Base-by-base conservation (phyloP, 2,113 vertebrate genomes). In the Rhinopomastus cyanomelas region DNA sequence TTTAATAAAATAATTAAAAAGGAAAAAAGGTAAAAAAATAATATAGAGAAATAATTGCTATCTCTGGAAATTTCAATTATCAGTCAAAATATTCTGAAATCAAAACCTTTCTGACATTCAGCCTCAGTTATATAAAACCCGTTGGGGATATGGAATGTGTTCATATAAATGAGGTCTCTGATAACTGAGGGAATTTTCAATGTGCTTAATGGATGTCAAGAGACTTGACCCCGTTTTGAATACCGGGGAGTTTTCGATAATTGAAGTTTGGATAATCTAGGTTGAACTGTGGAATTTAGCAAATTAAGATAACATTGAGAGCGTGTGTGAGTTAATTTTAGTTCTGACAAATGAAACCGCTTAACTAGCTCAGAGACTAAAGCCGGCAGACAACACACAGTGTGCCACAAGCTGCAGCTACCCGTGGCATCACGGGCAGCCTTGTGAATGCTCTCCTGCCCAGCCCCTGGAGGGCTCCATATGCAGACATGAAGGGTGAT, bases 191-290 rank as follows among this genome's bases (percentile, higher is more conserved):
- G 93, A 93, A 80, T 95, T 94, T 93, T 90, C 92, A 49, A 29
- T 93, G 92, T 92, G 60, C 84, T 95, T 95, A 96, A 95, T 93
- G 64, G 84, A 73, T 95, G 94, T 90, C 95, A 92, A 88, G 93
- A 94, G 94, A 90, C 90, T 90, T 95, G 92, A 96, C 94, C 94
- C 93, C 95, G 71, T 95, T 96, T 95, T 95, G 84, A 93, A 88
- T 93, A 93, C 84, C 77, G 56, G 88, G 78, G 90, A 95, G 92
- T 89, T 80, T 80, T 61, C 71, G 85, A 84, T 95, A 96, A 95
- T 95, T 96, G 94, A 87, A 94, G 94, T 90, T 88, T 82, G 86
- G 86, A 72, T 96, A 94, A 96, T 96, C 69, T 88, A 91, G 80
- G 94, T 67, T 95, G 93, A 96, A 92, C 81, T 88, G 93, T 87